phyloP scores from a whole-genome alignment of 2,797 vertebrate genomes.

The Ctenosaura bakeri region DNA sequence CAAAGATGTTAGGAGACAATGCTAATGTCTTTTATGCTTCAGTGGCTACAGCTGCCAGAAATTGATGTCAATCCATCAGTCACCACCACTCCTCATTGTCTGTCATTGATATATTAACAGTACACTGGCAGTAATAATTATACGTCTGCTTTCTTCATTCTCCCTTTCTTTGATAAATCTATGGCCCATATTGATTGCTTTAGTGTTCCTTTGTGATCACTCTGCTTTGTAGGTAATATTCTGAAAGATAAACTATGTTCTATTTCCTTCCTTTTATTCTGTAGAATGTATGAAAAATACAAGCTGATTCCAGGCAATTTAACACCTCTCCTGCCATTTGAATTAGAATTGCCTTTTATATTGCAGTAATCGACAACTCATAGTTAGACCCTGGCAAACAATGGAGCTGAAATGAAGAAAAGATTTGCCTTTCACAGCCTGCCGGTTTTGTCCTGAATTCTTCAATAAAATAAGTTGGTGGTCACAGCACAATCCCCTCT shows the following conservation, averaged over 20 bases:
- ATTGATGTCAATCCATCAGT: slow-evolving; percentile 72
- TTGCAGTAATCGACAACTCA: slow-evolving; percentile 40
- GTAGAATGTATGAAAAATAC: slow-evolving; percentile 33
- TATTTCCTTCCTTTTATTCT: slow-evolving; percentile 50
- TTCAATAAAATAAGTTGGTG: slow-evolving; percentile 49
- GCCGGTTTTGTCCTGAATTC: slow-evolving; percentile 46
- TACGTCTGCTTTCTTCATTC: slow-evolving; percentile 44
- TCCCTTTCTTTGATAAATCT: slow-evolving; percentile 54
- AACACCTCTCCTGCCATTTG: slow-evolving; percentile 60
- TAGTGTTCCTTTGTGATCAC: slow-evolving; percentile 61
- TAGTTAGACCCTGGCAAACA: slow-evolving; percentile 62
- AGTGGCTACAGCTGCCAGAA: slow-evolving; percentile 72
- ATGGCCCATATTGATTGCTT: slow-evolving; percentile 62
- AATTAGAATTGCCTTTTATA: slow-evolving; percentile 65
- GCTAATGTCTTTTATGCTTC: slow-evolving; percentile 76
- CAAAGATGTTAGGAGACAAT: slow-evolving; percentile 68
- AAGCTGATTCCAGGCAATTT: slow-evolving; percentile 58
- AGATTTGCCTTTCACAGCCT: slow-evolving; percentile 52
- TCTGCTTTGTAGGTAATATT: slow-evolving; percentile 56
- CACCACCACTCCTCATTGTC: slow-evolving; percentile 29
- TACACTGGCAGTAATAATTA: slow-evolving; percentile 57
- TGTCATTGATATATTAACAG: slow-evolving; percentile 64
- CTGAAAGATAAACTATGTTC: slow-evolving; percentile 56
- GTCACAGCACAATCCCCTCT: neutral
- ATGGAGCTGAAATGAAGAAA: slow-evolving; percentile 51